Base-by-base conservation (phyloP, 2,113 vertebrate species). In the Ibidorhyncha struthersii region DNA sequence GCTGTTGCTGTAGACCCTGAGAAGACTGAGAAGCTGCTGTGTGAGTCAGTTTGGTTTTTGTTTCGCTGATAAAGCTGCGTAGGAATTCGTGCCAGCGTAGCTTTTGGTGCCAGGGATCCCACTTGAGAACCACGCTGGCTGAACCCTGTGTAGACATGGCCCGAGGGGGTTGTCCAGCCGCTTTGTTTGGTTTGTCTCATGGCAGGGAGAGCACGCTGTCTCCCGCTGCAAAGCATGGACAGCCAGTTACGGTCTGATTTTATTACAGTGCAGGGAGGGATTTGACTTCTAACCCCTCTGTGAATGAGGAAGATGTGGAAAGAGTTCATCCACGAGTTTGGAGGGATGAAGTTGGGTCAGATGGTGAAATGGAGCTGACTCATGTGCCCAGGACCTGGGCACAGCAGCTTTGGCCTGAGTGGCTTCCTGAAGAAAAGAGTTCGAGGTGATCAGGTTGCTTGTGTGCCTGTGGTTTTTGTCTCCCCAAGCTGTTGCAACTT, bases 171-270 rank as follows among this genome's bases (percentile, higher is more conserved):
- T 82, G 65, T 53, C 32, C 82, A 69, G 50, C 62, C 1, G 14
- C 87, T 91, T 66, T 63, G 45, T 83, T 81, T 80, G 59, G 25
- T 91, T 82, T 81, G 29, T 89, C 62, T 89, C 40, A 9, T 1
- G 26, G 62, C 38, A 52, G 36, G 52, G 47, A 81, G 41, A 45
- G 3, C 5, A 0, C 0, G 0, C 16, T 0, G 12, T 29, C 52
- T 88, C 30, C n/a, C 0, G 2, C 26, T 83, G 77, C 67, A 65
- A 17, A 77, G 18, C 5, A 1, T 40, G 77, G 49, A 34, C 66
- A n/a, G 76, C 29, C 3, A 3, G 29, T 52, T 70, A 17, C 45
- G 8, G 34, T 17, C 76, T 85, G 65, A 18, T 56, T 80, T 55
- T 62, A 41, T 59, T 65, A 29, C 53, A 30, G 0, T 14, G 47